Conservation (phyloP, 2,797 vertebrate species). For the Enteromius fasciolatus region DNA sequence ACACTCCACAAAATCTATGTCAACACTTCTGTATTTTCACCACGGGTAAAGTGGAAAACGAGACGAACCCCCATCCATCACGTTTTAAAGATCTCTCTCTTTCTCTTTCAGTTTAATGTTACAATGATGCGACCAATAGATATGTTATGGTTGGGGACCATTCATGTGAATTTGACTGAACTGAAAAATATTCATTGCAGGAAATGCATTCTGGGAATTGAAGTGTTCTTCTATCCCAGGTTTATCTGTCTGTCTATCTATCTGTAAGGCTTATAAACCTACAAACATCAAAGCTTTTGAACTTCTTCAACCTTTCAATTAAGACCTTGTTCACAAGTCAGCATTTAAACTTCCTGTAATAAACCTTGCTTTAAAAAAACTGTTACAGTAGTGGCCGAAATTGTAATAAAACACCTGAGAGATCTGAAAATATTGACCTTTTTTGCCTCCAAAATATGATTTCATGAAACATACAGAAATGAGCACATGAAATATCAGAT, state of each 20-base stretch:
- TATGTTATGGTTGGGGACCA: not conserved
- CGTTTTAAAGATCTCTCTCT: not conserved
- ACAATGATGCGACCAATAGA: not conserved
- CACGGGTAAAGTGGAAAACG: conserved; percentile 30
- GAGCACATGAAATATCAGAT: not conserved
- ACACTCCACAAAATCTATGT: conserved; percentile 78
- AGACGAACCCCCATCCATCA: conserved; percentile 4
- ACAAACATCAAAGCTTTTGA: not conserved
- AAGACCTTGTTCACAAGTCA: not conserved
- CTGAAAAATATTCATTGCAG: not conserved
- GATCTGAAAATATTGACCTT: not conserved
- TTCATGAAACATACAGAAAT: not conserved
- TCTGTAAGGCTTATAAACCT: not conserved
- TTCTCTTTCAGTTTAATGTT: not conserved
- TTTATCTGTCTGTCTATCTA: not conserved
- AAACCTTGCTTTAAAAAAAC: not conserved
- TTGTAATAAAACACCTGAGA: not conserved
- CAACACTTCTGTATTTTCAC: conserved; percentile 56
- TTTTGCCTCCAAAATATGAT: not conserved
- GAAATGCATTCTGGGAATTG: not conserved
- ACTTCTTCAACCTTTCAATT: not conserved
- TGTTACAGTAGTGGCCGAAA: not conserved
- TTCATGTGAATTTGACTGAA: not conserved
- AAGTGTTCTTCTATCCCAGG: not conserved
- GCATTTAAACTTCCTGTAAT: not conserved